Conservation (phyloP, 2,113 vertebrate species). For the Isichthys henryi region DNA sequence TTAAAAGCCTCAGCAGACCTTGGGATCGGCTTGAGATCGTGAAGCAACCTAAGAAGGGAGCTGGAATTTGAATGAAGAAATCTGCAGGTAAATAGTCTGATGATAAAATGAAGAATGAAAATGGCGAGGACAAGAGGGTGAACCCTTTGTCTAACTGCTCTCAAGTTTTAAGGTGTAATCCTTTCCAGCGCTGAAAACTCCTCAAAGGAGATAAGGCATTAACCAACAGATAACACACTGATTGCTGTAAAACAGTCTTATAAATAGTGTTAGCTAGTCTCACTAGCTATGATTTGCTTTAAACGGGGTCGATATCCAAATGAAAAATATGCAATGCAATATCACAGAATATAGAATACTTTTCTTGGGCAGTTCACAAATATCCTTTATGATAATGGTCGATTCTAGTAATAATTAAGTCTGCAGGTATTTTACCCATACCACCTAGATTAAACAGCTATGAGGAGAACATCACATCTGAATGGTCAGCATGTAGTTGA, state of each 20-base stretch:
- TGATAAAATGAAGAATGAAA: background rate
- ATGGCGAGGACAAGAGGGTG: background rate
- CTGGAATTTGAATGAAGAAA: constrained; percentile 23
- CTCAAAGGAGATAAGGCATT: background rate
- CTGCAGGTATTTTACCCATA: background rate
- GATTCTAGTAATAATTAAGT: background rate
- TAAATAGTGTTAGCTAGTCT: background rate
- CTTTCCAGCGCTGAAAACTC: background rate
- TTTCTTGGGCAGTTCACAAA: background rate
- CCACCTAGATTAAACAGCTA: background rate
- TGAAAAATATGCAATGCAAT: background rate
- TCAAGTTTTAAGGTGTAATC: background rate
- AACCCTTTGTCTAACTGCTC: background rate
- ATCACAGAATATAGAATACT: background rate
- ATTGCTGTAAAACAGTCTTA: background rate
- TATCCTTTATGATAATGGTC: background rate
- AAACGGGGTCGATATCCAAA: background rate
- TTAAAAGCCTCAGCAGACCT: constrained; percentile 28
- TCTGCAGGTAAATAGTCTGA: constrained; percentile 16
- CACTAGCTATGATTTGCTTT: background rate
- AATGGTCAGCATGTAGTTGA: background rate
- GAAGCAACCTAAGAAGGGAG: constrained; percentile 27
- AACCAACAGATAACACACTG: background rate
- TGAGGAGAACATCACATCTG: background rate
- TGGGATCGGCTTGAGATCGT: constrained; percentile 7